phyloP scores from a whole-genome alignment of 2,888 invertebrate genomes.

The Crepidodera aurea region DNA sequence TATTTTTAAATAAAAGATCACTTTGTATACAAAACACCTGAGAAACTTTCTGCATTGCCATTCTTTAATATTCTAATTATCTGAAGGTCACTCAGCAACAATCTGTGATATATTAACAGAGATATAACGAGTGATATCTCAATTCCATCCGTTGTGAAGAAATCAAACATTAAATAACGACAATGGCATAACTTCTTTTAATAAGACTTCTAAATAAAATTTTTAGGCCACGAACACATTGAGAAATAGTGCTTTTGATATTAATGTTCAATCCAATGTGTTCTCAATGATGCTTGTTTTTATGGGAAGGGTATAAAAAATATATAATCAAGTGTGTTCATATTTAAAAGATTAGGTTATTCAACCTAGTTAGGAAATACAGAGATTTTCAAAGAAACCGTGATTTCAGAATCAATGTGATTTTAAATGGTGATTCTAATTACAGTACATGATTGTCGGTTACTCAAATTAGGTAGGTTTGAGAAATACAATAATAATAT shows the following conservation, averaged over 20 bases:
- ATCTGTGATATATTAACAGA: conserved; percentile 1
- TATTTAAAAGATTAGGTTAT: too few relatives aligned
- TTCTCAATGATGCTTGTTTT: too few relatives aligned
- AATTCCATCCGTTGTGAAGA: conserved; percentile 13
- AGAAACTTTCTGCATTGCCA: neutral
- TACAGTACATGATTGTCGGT: too few relatives aligned
- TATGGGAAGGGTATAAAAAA: too few relatives aligned
- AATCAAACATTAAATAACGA: conserved; percentile 8
- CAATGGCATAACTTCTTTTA: conserved; percentile 1
- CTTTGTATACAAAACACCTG: conserved; percentile 3
- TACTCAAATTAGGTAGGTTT: too few relatives aligned
- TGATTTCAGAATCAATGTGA: too few relatives aligned
- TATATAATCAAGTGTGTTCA: too few relatives aligned
- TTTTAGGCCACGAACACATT: neutral
- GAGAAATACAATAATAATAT: too few relatives aligned
- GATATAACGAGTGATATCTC: conserved; percentile 7
- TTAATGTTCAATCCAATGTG: neutral
- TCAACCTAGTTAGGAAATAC: too few relatives aligned
- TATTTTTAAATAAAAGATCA: neutral
- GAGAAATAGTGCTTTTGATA: neutral
- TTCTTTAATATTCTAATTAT: neutral
- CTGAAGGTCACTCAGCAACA: neutral
- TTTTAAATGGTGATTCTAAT: too few relatives aligned
- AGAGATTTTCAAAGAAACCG: too few relatives aligned
- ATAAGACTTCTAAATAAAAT: neutral